These are phyloP conservation scores for Malaclemys terrapin DNA, from an alignment of 2,113 vertebrate genomes.

Conservation along the genomic window DNA sequence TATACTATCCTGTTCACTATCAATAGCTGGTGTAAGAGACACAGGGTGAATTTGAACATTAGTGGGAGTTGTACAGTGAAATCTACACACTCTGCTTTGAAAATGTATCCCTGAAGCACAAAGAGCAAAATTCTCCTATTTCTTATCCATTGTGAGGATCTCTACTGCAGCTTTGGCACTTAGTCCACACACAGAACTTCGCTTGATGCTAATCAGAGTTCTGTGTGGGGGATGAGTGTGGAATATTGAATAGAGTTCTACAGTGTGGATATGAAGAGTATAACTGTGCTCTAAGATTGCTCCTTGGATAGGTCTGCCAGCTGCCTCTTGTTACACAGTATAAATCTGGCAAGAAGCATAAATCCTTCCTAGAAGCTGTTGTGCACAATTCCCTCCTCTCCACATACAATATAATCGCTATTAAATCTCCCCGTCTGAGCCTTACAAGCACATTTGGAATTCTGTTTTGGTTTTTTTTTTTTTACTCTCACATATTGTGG, in stretches of 20 bases:
- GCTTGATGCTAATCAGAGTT: conserved; percentile 13
- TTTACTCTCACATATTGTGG: accelerated
- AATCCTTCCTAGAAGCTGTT: background rate
- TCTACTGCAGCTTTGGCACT: background rate
- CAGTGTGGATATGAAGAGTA: background rate
- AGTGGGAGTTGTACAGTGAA: conserved; percentile 4
- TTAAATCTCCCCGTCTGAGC: background rate
- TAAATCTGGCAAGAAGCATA: accelerated
- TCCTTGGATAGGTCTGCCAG: background rate
- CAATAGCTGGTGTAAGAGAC: background rate
- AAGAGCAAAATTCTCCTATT: background rate
- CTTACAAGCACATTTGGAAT: background rate
- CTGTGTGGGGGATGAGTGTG: accelerated
- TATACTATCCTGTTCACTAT: background rate
- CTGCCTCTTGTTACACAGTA: background rate
- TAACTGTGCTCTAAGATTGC: background rate
- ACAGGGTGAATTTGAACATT: background rate
- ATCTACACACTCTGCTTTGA: conserved; percentile 5
- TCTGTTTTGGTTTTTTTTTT: background rate
- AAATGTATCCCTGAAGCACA: conserved; percentile 18
- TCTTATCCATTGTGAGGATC: background rate
- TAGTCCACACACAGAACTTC: background rate
- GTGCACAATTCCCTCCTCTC: background rate
- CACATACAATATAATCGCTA: background rate
- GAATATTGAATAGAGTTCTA: background rate